Percentiles rank a stretch among this genome's conserved stretches.
phyloP scores from a whole-genome alignment of 2,888 invertebrate genomes.

The Allophyes oxyacanthae region DNA sequence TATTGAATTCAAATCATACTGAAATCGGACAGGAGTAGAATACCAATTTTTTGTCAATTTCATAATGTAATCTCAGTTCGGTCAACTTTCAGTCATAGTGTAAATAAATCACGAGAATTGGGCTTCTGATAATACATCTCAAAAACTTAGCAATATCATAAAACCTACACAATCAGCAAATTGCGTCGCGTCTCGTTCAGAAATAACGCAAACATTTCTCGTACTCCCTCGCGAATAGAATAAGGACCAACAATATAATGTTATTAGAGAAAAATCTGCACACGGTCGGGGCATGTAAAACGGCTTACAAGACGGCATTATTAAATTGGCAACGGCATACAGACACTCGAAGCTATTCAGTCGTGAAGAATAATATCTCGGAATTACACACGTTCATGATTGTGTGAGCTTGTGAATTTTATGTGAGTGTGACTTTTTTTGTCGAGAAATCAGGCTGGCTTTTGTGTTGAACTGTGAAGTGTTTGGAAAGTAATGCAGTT shows the following conservation, averaged over 20 bases:
- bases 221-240: constrained; percentile 26
- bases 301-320: constrained; percentile 75
- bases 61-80: no score
- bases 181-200: constrained; percentile 17
- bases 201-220: constrained; percentile 37
- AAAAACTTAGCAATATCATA: no score
- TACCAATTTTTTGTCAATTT: no score
- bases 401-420: constrained; percentile 3
- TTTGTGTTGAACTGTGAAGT: no score
- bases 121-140: no score
- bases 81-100: no score
- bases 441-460: no score
- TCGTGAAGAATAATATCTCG: constrained; percentile 64
- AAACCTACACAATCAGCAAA: constrained; percentile 31
- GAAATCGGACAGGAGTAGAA: no score
- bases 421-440: background rate
- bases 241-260: constrained; percentile 59
- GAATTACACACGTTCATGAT: constrained; percentile 54
- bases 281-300: constrained; percentile 59
- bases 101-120: no score
- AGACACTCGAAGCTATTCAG: constrained; percentile 70
- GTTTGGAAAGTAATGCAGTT: no score
- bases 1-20: no score
- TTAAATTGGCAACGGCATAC: constrained; percentile 73
- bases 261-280: constrained; percentile 70